Evolutionary conservation across 2,113 vertebrate species (phyloP).

Genomic region (Serilophus lunatus): DNA sequence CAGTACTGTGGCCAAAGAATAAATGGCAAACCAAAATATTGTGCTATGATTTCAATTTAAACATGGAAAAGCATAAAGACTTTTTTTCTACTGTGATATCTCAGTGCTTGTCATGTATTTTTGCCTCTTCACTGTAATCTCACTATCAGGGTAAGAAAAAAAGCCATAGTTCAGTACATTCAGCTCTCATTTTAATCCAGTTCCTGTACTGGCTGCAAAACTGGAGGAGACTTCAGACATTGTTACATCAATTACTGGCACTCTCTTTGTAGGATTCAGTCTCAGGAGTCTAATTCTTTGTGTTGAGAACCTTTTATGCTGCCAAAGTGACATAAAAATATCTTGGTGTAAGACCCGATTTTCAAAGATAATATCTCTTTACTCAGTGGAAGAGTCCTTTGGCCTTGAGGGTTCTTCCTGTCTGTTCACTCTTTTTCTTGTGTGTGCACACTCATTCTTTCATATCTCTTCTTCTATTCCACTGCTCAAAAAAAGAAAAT

Average conservation of each 20-base stretch:
- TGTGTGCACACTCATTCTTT: background rate
- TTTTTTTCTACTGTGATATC: background rate
- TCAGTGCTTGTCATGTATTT: background rate
- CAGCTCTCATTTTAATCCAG: background rate
- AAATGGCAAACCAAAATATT: background rate
- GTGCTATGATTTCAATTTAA: background rate
- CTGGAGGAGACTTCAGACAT: background rate
- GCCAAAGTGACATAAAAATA: slow-evolving; percentile 25
- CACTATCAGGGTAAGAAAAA: background rate
- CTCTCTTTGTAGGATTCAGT: background rate
- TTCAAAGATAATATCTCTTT: slow-evolving; percentile 18
- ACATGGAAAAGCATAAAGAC: rapidly evolving
- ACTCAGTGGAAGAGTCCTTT: background rate
- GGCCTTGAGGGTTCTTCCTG: slow-evolving; percentile 11
- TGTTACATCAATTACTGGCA: background rate
- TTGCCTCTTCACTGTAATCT: background rate
- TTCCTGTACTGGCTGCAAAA: background rate
- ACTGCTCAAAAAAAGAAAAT: slow-evolving; percentile 29
- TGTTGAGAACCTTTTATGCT: background rate
- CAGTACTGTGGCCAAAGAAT: background rate
- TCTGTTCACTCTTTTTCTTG: background rate
- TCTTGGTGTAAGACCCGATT: slow-evolving; percentile 25
- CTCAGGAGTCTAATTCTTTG: background rate
- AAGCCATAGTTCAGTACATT: background rate
- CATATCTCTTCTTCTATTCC: background rate